Base-by-base conservation (phyloP, 2,888 invertebrate species). In the Anaspis maculata region DNA sequence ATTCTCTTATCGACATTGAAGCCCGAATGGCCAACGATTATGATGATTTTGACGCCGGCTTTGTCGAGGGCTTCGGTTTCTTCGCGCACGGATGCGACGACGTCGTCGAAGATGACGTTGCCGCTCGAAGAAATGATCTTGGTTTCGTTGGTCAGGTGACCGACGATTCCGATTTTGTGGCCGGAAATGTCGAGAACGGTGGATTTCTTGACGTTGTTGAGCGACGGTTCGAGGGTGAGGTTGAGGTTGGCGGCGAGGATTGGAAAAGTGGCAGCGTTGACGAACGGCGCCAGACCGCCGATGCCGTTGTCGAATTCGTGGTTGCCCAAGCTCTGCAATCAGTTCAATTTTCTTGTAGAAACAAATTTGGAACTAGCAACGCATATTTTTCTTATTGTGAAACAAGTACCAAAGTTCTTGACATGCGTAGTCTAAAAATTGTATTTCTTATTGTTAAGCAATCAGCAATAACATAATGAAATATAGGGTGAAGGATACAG, bases 301-400 rank as follows among this genome's bases (percentile, higher is more conserved):
- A 85, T 69, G 3, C 83, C 84, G 41, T 83, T 76, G 66, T 94
- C 94, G 54, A 95, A 89, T 64, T 95, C 92, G 61, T 95, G 92
- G 57, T 94, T 94, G 13, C 92, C 92, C 42, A 94, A 68, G n/a
- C 83, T 82, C 91, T 91, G 71, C 9, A 62, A 65, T 38, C n/a
- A n/a, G n/a, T n/a, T n/a, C n/a, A n/a, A n/a, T n/a, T n/a, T n/a
- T n/a, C n/a, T n/a, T n/a, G n/a, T n/a, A 37, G 32, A 9, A 7
- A 9, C 6, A 21, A n/a, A n/a, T n/a, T n/a, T n/a, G n/a, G n/a
- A n/a, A n/a, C n/a, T n/a, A n/a, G n/a, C n/a, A n/a, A n/a, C n/a
- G n/a, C n/a, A n/a, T n/a, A n/a, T n/a, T n/a, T n/a, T n/a, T n/a
- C n/a, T n/a, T n/a, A n/a, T n/a, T n/a, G n/a, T n/a, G n/a, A n/a